Percentiles rank a stretch among this genome's conserved stretches.
phyloP scores from a whole-genome alignment of 2,797 vertebrate species.

The Apogon talboti region DNA sequence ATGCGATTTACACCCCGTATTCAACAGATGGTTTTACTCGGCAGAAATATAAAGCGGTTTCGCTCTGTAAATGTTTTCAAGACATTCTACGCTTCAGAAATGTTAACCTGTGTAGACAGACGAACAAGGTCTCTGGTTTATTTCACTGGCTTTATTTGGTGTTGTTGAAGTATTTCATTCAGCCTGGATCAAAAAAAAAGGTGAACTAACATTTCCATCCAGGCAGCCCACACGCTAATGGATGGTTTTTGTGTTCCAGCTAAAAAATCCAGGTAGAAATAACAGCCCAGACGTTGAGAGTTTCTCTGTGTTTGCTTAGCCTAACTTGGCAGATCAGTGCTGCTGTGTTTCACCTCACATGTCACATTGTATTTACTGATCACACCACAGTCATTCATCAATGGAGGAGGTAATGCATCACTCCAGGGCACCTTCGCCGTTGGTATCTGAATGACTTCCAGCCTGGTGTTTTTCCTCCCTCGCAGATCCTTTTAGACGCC shows the following conservation, averaged over 20 bases:
- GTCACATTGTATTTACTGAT: conserved; percentile 47
- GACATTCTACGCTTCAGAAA: too few species aligned
- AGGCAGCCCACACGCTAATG: neutral
- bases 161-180: too few species aligned
- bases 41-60: too few species aligned
- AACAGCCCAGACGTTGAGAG: neutral
- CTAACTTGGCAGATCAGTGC: conserved; percentile 8
- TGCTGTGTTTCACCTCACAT: conserved; percentile 38
- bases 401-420: conserved; percentile 35
- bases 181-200: too few species aligned
- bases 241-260: conserved; percentile 5
- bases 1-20: too few species aligned
- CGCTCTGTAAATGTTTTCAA: too few species aligned
- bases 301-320: conserved; percentile 17
- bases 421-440: conserved; percentile 31
- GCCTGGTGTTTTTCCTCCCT: conserved; percentile 22
- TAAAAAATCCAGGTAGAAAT: conserved; percentile 3
- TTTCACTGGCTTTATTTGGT: too few species aligned
- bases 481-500: conserved; percentile 91
- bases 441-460: conserved; percentile 53
- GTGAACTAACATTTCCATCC: too few species aligned
- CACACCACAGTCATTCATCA: conserved; percentile 47
- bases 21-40: too few species aligned
- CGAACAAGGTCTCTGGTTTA: too few species aligned
- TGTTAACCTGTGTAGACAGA: too few species aligned